phyloP scores from a whole-genome alignment of 2,888 invertebrate species.

The Epirrita christyi region DNA sequence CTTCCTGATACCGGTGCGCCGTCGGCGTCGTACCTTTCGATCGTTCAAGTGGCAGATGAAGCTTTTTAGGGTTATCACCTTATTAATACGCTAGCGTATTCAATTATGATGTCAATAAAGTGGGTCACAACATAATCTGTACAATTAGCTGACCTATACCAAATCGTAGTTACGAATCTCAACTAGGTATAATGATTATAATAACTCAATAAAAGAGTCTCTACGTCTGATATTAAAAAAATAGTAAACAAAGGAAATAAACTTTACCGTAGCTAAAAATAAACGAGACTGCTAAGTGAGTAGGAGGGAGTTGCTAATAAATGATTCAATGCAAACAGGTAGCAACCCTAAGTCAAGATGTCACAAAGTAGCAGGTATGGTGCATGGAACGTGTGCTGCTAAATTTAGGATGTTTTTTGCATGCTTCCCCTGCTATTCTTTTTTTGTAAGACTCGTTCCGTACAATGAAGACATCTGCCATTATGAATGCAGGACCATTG shows the following conservation, averaged over 20 bases:
- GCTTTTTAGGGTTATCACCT: constrained; percentile 79
- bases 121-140: constrained; percentile 16
- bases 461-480: constrained; percentile 67
- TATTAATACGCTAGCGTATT: constrained; percentile 45
- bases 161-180: not conserved
- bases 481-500: constrained; percentile 39
- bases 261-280: constrained; percentile 1
- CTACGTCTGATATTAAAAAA: not conserved
- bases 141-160: constrained; percentile 7
- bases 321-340: constrained; percentile 47
- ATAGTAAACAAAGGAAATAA: constrained; percentile 9
- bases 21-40: constrained; percentile 80
- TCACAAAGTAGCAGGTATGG: constrained; percentile 82
- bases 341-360: constrained; percentile 78
- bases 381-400: constrained; percentile 70
- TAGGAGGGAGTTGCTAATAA: constrained; percentile 43
- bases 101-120: constrained; percentile 23
- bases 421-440: constrained; percentile 58
- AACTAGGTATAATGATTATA: too few relatives aligned
- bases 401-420: constrained; percentile 78
- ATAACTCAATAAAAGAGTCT: not conserved
- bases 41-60: constrained; percentile 85
- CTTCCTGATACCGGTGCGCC: constrained; percentile 82
- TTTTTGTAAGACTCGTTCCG: constrained; percentile 50
- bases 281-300: constrained; percentile 3